These are phyloP conservation scores for Uromys caudimaculatus DNA, from an alignment of 2,797 vertebrate species.

Conservation along the genomic window DNA sequence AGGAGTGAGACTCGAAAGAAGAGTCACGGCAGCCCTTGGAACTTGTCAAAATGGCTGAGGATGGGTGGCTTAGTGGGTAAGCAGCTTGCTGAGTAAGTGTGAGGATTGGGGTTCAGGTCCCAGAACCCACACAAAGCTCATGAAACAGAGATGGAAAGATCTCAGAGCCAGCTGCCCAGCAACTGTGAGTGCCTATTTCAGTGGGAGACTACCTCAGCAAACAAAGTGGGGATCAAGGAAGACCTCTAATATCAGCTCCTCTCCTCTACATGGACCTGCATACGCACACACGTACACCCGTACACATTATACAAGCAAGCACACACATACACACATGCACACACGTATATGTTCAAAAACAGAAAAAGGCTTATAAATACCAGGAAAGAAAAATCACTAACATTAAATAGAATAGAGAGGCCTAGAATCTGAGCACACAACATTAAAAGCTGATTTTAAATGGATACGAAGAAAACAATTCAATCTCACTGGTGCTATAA, in stretches of 20 bases:
- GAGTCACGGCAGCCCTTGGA: background rate
- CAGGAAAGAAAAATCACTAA: slow-evolving; percentile 13
- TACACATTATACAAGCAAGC: background rate
- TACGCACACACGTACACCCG: background rate
- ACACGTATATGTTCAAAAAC: background rate
- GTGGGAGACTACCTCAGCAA: background rate
- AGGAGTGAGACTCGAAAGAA: too few relatives aligned
- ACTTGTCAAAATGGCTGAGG: too few relatives aligned
- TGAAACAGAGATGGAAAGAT: background rate
- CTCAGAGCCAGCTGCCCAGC: background rate
- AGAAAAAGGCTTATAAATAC: background rate
- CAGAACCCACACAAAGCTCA: background rate
- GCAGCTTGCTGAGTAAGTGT: background rate
- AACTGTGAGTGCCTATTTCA: background rate
- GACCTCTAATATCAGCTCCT: background rate
- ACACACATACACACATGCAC: background rate
- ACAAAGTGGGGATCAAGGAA: background rate
- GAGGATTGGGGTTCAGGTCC: too few relatives aligned
- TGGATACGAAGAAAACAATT: background rate
- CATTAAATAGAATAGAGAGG: background rate
- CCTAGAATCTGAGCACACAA: slow-evolving; percentile 35
- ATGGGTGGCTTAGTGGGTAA: background rate
- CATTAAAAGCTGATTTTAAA: slow-evolving; percentile 15
- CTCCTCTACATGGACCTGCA: background rate
- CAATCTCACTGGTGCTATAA: background rate